Percentiles rank a stretch among this genome's conserved stretches.
These are phyloP conservation scores for Montipora cactus DNA, from an alignment of 64 coral and sea anemone species.

Conservation along the genomic window DNA sequence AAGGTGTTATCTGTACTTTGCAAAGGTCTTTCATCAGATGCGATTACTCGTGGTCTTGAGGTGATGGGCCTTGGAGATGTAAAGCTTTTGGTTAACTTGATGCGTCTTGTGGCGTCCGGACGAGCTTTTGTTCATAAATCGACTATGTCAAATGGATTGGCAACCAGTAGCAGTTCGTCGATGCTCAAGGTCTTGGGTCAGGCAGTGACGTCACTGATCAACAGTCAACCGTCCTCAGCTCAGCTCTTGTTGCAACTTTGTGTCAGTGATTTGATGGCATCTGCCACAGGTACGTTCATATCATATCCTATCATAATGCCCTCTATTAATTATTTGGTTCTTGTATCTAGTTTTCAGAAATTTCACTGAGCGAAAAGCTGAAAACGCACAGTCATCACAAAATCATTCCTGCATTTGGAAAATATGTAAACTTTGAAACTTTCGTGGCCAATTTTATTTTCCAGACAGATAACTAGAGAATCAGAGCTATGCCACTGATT, in stretches of 20 bases:
- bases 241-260: slow-evolving; percentile 72
- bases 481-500: too few species aligned
- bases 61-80: slow-evolving; percentile 77
- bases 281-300: slow-evolving; percentile 59
- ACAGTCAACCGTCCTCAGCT: slow-evolving; percentile 76
- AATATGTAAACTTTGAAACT: too few species aligned
- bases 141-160: slow-evolving; percentile 19
- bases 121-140: slow-evolving; percentile 33
- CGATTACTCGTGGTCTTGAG: slow-evolving; percentile 40
- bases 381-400: too few species aligned
- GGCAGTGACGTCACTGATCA: slow-evolving; percentile 76
- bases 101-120: slow-evolving; percentile 88
- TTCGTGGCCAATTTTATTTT: too few species aligned
- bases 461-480: too few species aligned
- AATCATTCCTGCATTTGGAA: too few species aligned
- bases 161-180: neutral
- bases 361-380: too few species aligned
- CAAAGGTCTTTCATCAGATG: neutral
- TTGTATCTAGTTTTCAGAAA: neutral
- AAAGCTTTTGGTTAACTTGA: slow-evolving; percentile 77
- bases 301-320: neutral
- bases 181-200: slow-evolving; percentile 73
- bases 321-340: neutral
- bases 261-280: slow-evolving; percentile 72
- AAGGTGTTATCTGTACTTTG: slow-evolving; percentile 66